Percentiles rank a stretch among this genome's conserved stretches.
These are phyloP conservation scores for Drosophila bocki DNA, from an alignment of 1,140 invertebrate species.

Conservation along the genomic window DNA sequence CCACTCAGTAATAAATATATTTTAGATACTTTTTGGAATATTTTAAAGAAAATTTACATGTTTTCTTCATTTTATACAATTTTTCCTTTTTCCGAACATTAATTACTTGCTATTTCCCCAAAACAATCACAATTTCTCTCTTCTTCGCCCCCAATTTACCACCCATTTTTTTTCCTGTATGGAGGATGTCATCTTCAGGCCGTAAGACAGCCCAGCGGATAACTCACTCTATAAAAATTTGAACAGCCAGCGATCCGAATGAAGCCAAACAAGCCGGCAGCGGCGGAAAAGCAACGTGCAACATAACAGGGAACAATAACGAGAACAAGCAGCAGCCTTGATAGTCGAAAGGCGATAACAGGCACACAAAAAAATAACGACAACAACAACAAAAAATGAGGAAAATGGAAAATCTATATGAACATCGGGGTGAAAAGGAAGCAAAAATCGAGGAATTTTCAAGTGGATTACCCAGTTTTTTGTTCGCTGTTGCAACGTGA, in stretches of 20 bases:
- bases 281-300: slow-evolving; percentile 50
- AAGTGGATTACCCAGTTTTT: slow-evolving; percentile 82
- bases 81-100: neutral
- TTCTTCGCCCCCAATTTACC: neutral
- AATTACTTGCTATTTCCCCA: neutral
- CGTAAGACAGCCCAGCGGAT: slow-evolving; percentile 70
- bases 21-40: neutral
- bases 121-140: too few relatives aligned
- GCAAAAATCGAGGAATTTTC: slow-evolving; percentile 81
- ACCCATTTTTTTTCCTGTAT: neutral
- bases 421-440: slow-evolving; percentile 36
- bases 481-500: slow-evolving; percentile 66
- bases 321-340: slow-evolving; percentile 78
- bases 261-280: slow-evolving; percentile 41
- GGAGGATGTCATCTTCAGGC: slow-evolving; percentile 35
- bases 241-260: slow-evolving; percentile 46
- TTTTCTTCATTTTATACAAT: too few relatives aligned
- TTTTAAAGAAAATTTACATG: neutral
- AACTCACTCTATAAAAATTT: slow-evolving; percentile 78
- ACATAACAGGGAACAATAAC: slow-evolving; percentile 82
- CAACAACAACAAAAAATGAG: slow-evolving; percentile 23
- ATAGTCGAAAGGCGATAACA: slow-evolving; percentile 74
- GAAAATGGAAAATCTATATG: slow-evolving; percentile 53
- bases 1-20: neutral
- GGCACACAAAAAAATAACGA: slow-evolving; percentile 27